Percentiles rank a stretch among this genome's conserved stretches.
These are phyloP conservation scores for Drosophila nr. medialis DNA, from an alignment of 2,888 invertebrate species.

Conservation along the genomic window DNA sequence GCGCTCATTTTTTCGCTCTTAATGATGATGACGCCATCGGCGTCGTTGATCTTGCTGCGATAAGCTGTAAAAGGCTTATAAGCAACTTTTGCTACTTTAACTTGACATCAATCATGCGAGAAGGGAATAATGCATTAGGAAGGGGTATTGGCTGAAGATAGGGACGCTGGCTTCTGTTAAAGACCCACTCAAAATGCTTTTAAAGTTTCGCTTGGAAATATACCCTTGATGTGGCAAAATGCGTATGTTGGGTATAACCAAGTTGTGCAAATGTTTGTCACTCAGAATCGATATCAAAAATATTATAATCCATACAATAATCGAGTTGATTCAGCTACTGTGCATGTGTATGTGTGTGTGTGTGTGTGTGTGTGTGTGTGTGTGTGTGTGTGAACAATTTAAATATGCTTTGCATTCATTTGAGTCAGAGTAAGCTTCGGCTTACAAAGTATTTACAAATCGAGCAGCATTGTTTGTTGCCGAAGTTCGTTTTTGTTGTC, in stretches of 20 bases:
- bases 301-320: not conserved
- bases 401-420: not conserved
- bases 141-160: constrained; percentile 8
- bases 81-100: constrained; percentile 66
- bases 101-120: constrained; percentile 68
- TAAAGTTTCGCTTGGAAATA: constrained; percentile 60
- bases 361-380: not conserved
- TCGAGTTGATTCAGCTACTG: not conserved
- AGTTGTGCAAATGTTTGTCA: not conserved
- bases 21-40: constrained; percentile 47
- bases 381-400: not conserved
- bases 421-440: not conserved
- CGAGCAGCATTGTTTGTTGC: not conserved
- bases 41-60: constrained; percentile 48
- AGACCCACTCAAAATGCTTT: constrained; percentile 74
- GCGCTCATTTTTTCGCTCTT: constrained; percentile 31
- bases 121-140: constrained; percentile 17
- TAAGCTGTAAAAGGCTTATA: constrained; percentile 49
- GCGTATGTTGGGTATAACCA: not conserved
- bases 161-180: constrained; percentile 63
- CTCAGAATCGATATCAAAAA: not conserved
- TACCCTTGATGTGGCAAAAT: constrained; percentile 12
- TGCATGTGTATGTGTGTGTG: too few relatives aligned
- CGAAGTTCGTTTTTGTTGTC: constrained; percentile 14
- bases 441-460: constrained; percentile 19